These are phyloP conservation scores for Drosophila borborema DNA, from an alignment of 2,888 invertebrate species.

Conservation along the genomic window DNA sequence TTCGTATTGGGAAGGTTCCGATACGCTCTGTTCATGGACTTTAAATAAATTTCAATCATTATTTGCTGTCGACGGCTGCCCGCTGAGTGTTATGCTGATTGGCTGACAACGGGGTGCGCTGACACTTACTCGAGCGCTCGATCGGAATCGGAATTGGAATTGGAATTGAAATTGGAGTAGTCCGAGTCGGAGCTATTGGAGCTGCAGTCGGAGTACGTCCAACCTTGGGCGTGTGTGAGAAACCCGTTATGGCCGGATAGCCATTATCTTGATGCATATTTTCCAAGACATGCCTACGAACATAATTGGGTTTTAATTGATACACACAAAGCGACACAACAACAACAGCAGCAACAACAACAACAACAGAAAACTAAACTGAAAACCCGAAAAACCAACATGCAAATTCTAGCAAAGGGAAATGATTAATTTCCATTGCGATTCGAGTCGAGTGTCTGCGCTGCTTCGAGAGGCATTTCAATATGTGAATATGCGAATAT, in stretches of 20 bases:
- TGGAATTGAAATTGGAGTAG: conserved; percentile 10
- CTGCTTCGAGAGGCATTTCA: conserved; percentile 27
- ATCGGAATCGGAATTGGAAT: conserved; percentile 22
- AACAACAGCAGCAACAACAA: conserved; percentile 16
- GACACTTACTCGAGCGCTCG: conserved; percentile 22
- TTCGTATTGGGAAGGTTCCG: conserved; percentile 7
- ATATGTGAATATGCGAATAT: not conserved
- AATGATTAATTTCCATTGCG: conserved; percentile 66
- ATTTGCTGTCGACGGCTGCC: conserved; percentile 40
- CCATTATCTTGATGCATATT: conserved; percentile 62
- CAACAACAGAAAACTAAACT: conserved; percentile 8
- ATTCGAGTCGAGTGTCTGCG: conserved; percentile 25
- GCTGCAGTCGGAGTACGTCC: conserved; percentile 18
- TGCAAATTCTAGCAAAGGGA: conserved; percentile 76
- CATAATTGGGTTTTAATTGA: conserved; percentile 73
- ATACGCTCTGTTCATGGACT: conserved; percentile 7
- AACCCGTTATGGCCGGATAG: conserved; percentile 73
- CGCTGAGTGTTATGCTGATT: conserved; percentile 47
- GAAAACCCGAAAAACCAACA: conserved; percentile 56
- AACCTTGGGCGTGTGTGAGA: conserved; percentile 30
- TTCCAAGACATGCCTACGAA: conserved; percentile 63
- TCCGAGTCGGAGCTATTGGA: not conserved
- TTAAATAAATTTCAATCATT: conserved; percentile 37
- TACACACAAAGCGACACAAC: conserved; percentile 49
- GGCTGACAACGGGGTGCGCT: conserved; percentile 51